Evolutionary conservation across 2,888 invertebrate species (phyloP).

Genomic region (Lycophotia porphyrea): DNA sequence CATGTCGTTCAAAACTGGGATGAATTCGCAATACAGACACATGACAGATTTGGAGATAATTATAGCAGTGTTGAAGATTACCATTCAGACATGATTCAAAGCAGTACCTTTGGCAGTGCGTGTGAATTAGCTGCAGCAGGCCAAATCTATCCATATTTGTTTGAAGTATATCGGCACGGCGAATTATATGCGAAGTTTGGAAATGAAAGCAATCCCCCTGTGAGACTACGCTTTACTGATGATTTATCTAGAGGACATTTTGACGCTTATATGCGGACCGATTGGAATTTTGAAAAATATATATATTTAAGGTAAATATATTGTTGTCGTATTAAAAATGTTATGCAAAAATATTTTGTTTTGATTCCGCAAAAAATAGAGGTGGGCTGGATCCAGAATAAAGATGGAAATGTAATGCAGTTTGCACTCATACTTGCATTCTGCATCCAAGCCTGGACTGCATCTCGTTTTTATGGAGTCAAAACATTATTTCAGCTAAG

Average conservation of each 20-base stretch:
- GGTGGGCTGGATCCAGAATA: not conserved
- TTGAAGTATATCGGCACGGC: not conserved
- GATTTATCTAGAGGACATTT: slow-evolving; percentile 2
- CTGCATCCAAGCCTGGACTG: not conserved
- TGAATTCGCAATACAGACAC: slow-evolving; percentile 8
- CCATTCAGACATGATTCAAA: not conserved
- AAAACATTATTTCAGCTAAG: not conserved
- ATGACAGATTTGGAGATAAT: not conserved
- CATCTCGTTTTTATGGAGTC: not conserved
- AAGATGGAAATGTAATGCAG: not conserved
- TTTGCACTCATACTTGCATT: not conserved
- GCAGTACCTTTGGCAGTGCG: not conserved
- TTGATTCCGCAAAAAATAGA: not conserved
- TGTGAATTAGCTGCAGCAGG: slow-evolving; percentile 8
- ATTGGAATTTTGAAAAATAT: not conserved
- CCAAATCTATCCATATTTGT: not conserved
- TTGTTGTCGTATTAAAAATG: not conserved
- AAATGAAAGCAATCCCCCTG: not conserved
- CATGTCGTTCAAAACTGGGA: slow-evolving; percentile 3
- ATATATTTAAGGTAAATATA: not conserved
- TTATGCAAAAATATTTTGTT: not conserved
- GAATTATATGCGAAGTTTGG: slow-evolving; percentile 3
- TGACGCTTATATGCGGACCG: slow-evolving; percentile 1
- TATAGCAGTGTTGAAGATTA: not conserved
- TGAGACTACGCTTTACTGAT: slow-evolving; percentile 5